Conservation (phyloP, 2,888 invertebrate species). For the Blastobasis adustella region DNA sequence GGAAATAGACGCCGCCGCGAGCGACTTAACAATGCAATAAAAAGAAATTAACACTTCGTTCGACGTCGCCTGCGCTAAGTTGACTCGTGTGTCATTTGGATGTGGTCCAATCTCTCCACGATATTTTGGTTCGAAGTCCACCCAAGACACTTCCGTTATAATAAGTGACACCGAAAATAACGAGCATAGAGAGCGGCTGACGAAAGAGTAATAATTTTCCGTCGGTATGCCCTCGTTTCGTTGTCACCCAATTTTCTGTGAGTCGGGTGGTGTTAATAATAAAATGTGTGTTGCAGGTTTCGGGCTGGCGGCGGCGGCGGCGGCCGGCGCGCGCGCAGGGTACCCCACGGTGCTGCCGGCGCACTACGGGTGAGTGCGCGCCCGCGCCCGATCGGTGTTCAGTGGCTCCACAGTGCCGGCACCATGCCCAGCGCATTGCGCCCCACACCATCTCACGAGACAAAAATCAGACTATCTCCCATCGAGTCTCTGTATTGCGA, state of each 20-base stretch:
- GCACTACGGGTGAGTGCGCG: constrained; percentile 86
- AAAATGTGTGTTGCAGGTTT: constrained; percentile 51
- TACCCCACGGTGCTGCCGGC: constrained; percentile 86
- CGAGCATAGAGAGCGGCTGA: constrained; percentile 35
- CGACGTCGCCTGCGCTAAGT: constrained; percentile 64
- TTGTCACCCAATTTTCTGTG: constrained; percentile 27
- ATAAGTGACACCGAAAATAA: constrained; percentile 58
- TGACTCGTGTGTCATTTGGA: constrained; percentile 72
- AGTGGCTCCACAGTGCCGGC: constrained; percentile 71
- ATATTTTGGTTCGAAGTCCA: constrained; percentile 51
- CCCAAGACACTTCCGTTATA: constrained; percentile 59
- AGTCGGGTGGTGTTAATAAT: constrained; percentile 24
- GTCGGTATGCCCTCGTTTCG: constrained; percentile 30
- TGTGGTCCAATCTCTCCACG: constrained; percentile 56
- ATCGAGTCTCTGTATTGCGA: too few species aligned
- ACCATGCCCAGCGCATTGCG: constrained; percentile 21
- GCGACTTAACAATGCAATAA: constrained; percentile 74
- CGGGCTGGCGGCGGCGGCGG: constrained; percentile 65
- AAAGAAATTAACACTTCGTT: constrained; percentile 67
- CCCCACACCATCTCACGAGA: constrained; percentile 72
- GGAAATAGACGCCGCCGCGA: constrained; percentile 61
- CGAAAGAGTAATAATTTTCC: constrained; percentile 46
- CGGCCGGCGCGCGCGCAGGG: constrained; percentile 84
- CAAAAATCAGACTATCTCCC: constrained; percentile 58
- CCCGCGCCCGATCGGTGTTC: constrained; percentile 61